A percentile compares a stretch with the other conserved stretches of the same genome.
Conservation (phyloP, 2,113 vertebrate genomes). For the Pseudonaja textilis region DNA sequence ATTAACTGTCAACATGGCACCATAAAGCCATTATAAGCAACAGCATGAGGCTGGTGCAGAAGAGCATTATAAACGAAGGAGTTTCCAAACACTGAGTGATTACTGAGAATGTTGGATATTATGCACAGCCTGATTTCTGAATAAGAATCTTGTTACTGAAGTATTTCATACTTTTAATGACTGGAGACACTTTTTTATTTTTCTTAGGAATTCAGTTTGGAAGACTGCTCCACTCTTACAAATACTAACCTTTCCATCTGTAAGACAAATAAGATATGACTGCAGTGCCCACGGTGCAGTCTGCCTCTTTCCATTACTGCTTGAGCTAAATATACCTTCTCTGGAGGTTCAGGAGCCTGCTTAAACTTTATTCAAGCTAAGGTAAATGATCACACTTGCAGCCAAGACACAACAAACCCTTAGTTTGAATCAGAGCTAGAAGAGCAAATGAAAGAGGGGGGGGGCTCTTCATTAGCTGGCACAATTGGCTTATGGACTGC, state of each 20-base stretch:
- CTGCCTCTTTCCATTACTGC: neutral
- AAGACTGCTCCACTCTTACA: neutral
- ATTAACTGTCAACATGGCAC: constrained; percentile 2
- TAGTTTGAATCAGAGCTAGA: neutral
- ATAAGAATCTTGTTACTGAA: neutral
- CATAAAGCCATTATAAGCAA: neutral
- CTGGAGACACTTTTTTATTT: neutral
- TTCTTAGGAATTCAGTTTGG: neutral
- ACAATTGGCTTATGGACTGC: neutral
- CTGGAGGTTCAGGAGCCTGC: neutral
- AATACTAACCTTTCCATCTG: neutral
- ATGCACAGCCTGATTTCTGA: neutral
- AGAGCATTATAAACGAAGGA: neutral
- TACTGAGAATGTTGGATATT: neutral
- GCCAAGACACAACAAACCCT: neutral
- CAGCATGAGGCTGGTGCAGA: neutral
- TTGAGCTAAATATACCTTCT: neutral
- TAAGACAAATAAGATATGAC: neutral
- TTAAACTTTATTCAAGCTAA: neutral
- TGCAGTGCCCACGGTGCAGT: neutral
- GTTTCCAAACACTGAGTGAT: neutral
- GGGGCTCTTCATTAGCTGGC: neutral
- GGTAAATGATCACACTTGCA: neutral
- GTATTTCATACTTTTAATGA: neutral
- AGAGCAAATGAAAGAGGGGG: neutral